Evolutionary conservation across 2,797 vertebrate species (phyloP).

Genomic region (Toxotes lorentzi): DNA sequence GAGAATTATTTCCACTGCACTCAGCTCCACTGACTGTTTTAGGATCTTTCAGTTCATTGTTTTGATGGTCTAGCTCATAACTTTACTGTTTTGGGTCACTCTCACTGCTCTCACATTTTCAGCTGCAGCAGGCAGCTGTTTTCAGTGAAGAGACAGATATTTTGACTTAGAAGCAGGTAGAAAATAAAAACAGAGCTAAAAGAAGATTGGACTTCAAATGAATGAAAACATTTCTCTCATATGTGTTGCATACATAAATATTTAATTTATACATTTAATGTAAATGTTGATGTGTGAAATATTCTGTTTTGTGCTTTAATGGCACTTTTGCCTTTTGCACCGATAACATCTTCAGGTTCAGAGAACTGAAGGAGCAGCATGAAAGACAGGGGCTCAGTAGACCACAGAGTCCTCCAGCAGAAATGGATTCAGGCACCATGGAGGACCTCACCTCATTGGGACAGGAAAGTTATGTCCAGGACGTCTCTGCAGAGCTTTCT

Average conservation of each 20-base stretch:
- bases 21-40: background rate
- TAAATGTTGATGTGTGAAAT: background rate
- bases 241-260: too few relatives aligned
- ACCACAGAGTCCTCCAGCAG: constrained; percentile 40
- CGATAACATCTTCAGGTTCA: constrained; percentile 81
- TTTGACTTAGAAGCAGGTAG: background rate
- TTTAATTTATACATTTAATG: too few relatives aligned
- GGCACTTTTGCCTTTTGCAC: background rate
- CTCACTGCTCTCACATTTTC: background rate
- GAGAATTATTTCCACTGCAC: background rate
- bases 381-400: constrained; percentile 74
- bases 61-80: too few relatives aligned
- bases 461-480: constrained; percentile 23
- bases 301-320: background rate
- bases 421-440: constrained; percentile 42
- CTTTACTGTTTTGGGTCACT: background rate
- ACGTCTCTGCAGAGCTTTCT: constrained; percentile 1
- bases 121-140: background rate
- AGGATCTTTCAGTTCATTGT: background rate
- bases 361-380: constrained; percentile 84
- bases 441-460: constrained; percentile 41
- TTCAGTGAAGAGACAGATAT: background rate
- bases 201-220: too few relatives aligned
- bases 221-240: too few relatives aligned
- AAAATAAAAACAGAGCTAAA: too few relatives aligned